A percentile compares a stretch with the other conserved stretches of the same genome.
phyloP scores from a whole-genome alignment of 2,113 vertebrate species.

The Mormyrus lacerda region DNA sequence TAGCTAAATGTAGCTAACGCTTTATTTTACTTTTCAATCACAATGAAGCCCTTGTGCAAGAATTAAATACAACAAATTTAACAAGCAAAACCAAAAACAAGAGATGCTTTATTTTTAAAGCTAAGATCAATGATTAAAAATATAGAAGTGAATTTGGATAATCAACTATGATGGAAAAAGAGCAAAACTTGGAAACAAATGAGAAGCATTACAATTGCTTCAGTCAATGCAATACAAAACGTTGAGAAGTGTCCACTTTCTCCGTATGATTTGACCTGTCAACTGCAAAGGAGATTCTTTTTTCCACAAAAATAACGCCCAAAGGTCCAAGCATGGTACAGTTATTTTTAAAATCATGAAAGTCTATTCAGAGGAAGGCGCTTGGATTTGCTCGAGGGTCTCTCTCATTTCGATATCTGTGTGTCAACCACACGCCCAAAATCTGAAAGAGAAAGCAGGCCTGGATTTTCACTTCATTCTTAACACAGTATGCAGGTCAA shows the following conservation, averaged over 20 bases:
- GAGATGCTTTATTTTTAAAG: neutral
- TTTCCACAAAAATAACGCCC: neutral
- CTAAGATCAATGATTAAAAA: neutral
- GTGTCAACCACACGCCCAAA: slow-evolving; percentile 87
- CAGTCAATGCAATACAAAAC: neutral
- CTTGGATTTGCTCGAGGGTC: slow-evolving; percentile 86
- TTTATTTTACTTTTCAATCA: neutral
- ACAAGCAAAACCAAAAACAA: neutral
- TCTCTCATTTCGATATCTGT: slow-evolving; percentile 90
- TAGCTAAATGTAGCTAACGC: neutral
- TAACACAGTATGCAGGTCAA: neutral
- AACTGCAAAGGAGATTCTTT: neutral
- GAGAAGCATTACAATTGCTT: neutral
- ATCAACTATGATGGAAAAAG: neutral
- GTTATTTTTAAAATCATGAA: neutral
- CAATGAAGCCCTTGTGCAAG: neutral
- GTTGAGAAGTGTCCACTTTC: neutral
- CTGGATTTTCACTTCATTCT: neutral
- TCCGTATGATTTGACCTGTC: slow-evolving; percentile 2
- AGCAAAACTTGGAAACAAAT: neutral
- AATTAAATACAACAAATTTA: neutral
- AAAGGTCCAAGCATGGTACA: neutral
- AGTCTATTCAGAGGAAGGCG: slow-evolving; percentile 75
- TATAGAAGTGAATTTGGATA: neutral
- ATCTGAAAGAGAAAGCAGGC: slow-evolving; percentile 63